Conservation (phyloP, 2,888 invertebrate species). For the Acronicta aceris region DNA sequence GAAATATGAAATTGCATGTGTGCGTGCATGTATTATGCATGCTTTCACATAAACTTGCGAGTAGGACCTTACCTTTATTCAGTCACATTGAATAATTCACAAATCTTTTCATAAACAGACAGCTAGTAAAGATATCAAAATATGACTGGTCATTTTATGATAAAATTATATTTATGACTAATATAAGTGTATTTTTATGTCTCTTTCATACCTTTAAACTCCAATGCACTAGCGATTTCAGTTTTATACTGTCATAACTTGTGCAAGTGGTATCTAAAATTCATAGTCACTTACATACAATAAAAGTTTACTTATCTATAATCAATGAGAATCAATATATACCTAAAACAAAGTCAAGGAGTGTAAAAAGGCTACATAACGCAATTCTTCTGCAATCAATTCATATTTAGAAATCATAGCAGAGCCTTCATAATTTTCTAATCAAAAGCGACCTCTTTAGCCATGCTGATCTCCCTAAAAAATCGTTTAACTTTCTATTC, state of each 20-base stretch:
- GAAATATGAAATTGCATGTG: slow-evolving; percentile 58
- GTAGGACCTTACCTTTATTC: slow-evolving; percentile 51
- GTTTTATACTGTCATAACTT: slow-evolving; percentile 28
- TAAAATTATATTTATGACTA: slow-evolving; percentile 46
- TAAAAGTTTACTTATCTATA: not conserved
- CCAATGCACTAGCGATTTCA: slow-evolving; percentile 22
- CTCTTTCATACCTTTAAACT: slow-evolving; percentile 22
- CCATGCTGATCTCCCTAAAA: slow-evolving; percentile 12
- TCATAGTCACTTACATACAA: not conserved
- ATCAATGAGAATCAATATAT: no score
- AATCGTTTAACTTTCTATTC: slow-evolving; percentile 51
- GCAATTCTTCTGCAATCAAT: no score
- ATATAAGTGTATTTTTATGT: slow-evolving; percentile 35
- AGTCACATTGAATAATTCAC: slow-evolving; percentile 55
- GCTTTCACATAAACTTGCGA: slow-evolving; percentile 56
- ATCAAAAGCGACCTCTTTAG: no score
- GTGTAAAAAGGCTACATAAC: no score
- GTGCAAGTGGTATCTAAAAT: slow-evolving; percentile 17
- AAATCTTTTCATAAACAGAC: slow-evolving; percentile 53
- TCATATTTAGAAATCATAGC: no score
- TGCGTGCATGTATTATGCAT: slow-evolving; percentile 56
- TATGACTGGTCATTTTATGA: slow-evolving; percentile 44
- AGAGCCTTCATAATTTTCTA: no score
- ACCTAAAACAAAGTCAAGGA: no score
- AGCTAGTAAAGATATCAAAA: slow-evolving; percentile 55